Percentiles rank a stretch among this genome's conserved stretches.
phyloP scores from a whole-genome alignment of 2,113 vertebrate species.

The Trachemys scripta region DNA sequence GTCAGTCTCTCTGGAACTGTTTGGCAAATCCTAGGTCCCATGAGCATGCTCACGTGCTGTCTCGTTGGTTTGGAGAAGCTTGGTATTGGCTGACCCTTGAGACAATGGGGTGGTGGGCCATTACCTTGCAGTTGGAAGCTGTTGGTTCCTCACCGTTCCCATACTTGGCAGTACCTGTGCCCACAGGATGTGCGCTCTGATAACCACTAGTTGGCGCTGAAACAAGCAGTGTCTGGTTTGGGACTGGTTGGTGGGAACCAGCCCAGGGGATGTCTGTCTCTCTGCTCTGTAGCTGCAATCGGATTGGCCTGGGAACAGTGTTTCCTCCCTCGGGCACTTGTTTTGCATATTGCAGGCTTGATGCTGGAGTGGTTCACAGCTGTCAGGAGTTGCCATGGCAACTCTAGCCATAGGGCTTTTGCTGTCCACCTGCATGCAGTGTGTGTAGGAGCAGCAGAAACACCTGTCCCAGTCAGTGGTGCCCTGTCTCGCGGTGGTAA shows the following conservation, averaged over 20 bases:
- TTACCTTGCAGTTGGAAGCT: too few relatives aligned
- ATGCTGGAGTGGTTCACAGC: constrained; percentile 16
- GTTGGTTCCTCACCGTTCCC: too few relatives aligned
- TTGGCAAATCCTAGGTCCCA: too few relatives aligned
- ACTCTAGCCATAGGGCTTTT: constrained; percentile 38
- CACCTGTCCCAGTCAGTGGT: too few relatives aligned
- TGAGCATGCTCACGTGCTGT: too few relatives aligned
- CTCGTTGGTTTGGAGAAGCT: too few relatives aligned
- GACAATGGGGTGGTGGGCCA: too few relatives aligned
- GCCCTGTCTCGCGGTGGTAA: too few relatives aligned
- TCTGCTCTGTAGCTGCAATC: constrained; percentile 13
- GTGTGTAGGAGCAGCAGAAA: background rate
- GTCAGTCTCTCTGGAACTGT: too few relatives aligned
- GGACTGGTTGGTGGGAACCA: constrained; percentile 22
- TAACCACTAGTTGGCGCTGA: background rate
- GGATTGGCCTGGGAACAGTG: background rate
- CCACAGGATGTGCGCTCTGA: background rate
- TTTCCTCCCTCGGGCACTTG: constrained; percentile 27
- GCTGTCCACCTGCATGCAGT: background rate
- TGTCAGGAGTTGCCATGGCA: constrained; percentile 43
- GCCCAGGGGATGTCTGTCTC: background rate
- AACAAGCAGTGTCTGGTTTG: background rate
- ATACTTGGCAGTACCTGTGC: too few relatives aligned
- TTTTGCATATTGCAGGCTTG: constrained; percentile 31
- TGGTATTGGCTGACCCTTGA: too few relatives aligned